phyloP scores from a whole-genome alignment of 2,888 invertebrate genomes.

The Heliconius ismenius region DNA sequence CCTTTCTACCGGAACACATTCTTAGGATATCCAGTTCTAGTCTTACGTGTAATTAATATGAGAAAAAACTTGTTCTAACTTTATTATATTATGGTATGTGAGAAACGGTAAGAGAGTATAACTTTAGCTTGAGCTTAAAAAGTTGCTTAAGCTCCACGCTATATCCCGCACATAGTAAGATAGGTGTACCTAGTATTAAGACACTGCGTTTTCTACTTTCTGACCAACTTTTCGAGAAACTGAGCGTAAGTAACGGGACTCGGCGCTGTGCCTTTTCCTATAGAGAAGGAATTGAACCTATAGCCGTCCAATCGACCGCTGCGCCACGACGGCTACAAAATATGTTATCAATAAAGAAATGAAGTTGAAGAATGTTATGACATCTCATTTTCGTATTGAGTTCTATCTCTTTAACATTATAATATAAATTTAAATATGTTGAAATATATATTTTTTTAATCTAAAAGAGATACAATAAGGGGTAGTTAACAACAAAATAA shows the following conservation, averaged over 20 bases:
- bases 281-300: neutral
- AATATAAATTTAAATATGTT: too few species aligned
- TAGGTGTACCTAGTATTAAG: neutral
- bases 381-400: too few species aligned
- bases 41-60: neutral
- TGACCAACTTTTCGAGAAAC: neutral
- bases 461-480: neutral
- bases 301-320: too few species aligned
- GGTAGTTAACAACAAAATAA: neutral
- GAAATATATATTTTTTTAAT: too few species aligned
- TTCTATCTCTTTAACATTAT: too few species aligned
- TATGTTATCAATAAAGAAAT: too few species aligned
- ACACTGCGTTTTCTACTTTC: neutral
- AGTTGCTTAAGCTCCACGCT: neutral
- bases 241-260: neutral
- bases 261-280: neutral
- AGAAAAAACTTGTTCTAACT: neutral
- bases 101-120: too few species aligned
- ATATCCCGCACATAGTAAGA: neutral
- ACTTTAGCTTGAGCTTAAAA: too few species aligned
- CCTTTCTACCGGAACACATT: slow-evolving; percentile 14
- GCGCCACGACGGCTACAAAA: too few species aligned
- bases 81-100: too few species aligned
- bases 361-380: too few species aligned
- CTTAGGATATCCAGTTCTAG: neutral